These are phyloP conservation scores for Laticauda colubrina DNA, from an alignment of 2,113 vertebrate genomes.

Conservation along the genomic window DNA sequence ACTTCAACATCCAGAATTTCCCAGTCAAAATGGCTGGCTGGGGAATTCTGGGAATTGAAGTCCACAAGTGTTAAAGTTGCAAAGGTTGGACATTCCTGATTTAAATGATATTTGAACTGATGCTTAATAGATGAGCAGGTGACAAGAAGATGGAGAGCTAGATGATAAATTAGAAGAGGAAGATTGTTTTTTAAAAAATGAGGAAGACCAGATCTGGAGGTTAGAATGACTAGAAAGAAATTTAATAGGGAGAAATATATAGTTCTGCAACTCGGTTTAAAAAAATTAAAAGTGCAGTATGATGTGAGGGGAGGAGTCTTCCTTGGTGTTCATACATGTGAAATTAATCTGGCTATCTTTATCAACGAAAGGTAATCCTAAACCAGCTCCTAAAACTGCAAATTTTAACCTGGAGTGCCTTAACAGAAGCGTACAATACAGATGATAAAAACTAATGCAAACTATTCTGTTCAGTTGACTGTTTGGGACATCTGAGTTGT, in stretches of 20 bases:
- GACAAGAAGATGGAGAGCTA: background rate
- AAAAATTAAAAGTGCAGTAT: background rate
- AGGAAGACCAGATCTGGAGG: background rate
- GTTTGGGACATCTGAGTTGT: too few relatives aligned
- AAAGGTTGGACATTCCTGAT: background rate
- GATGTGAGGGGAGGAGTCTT: background rate
- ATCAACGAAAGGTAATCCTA: background rate
- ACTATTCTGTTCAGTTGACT: too few relatives aligned
- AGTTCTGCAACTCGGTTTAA: background rate
- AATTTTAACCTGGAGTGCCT: too few relatives aligned
- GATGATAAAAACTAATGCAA: too few relatives aligned
- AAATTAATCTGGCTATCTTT: background rate
- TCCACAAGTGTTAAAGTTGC: too few relatives aligned
- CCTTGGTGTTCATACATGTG: background rate
- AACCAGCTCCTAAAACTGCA: background rate
- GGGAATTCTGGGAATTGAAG: too few relatives aligned
- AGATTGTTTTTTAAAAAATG: background rate
- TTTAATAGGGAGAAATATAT: background rate
- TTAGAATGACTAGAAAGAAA: background rate
- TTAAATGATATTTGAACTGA: background rate
- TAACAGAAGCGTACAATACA: background rate
- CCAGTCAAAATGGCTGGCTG: too few relatives aligned
- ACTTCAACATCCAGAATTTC: too few relatives aligned
- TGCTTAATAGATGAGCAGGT: background rate
- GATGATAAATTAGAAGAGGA: background rate